phyloP scores from a whole-genome alignment of 2,113 vertebrate species.

The Chaetodon trifascialis region DNA sequence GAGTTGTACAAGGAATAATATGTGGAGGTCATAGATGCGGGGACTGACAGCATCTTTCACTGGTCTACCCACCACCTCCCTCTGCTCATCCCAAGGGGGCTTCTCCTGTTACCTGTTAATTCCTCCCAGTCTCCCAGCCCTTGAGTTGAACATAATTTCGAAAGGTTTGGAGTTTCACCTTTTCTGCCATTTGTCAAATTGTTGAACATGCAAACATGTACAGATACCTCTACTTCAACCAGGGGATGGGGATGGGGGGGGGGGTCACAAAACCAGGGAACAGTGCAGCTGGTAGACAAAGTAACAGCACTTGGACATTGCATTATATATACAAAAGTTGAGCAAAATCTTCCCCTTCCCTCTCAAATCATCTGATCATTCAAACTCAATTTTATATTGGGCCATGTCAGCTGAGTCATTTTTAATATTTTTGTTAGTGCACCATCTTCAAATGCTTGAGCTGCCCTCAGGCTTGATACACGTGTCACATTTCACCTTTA shows the following conservation, averaged over 20 bases:
- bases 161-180: conserved; percentile 42
- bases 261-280: background rate
- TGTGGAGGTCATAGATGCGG: conserved; percentile 62
- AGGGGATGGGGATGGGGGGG: too few relatives aligned
- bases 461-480: conserved; percentile 39
- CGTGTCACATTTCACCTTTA: conserved; percentile 42
- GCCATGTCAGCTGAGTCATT: background rate
- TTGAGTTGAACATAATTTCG: conserved; percentile 15
- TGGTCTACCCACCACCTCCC: conserved; percentile 34
- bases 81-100: conserved; percentile 36
- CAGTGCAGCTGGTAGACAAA: background rate
- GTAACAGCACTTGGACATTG: background rate
- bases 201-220: conserved; percentile 13
- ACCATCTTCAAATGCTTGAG: conserved; percentile 19
- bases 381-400: conserved; percentile 13
- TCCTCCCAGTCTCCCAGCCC: conserved; percentile 44
- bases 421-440: conserved; percentile 34
- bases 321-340: too few relatives aligned
- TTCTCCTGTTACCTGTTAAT: conserved; percentile 72
- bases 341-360: background rate
- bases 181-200: conserved; percentile 9
- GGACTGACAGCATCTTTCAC: conserved; percentile 76
- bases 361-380: conserved; percentile 17
- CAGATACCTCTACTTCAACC: background rate
- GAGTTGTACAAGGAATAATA: conserved; percentile 63